Conservation (phyloP, 2,888 invertebrate genomes). For the Linnaemya vulpina region DNA sequence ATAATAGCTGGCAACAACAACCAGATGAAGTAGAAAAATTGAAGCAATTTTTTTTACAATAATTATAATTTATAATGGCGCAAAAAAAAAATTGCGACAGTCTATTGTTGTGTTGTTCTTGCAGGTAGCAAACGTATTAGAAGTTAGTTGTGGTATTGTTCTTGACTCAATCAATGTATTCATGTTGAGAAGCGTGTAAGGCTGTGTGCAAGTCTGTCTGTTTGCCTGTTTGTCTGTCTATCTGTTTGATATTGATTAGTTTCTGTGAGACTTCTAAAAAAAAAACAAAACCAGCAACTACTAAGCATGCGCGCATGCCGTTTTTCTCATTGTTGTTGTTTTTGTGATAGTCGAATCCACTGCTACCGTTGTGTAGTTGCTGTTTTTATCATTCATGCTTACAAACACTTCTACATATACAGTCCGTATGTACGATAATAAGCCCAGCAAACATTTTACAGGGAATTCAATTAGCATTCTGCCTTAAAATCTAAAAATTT, state of each 20-base stretch:
- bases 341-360: not conserved
- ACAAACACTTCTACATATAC: not conserved
- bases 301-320: conserved; percentile 68
- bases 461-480: no score
- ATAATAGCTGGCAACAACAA: conserved; percentile 43
- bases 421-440: not conserved
- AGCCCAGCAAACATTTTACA: no score
- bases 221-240: not conserved
- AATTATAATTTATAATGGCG: conserved; percentile 66
- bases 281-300: conserved; percentile 56
- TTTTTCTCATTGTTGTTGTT: conserved; percentile 9
- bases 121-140: conserved; percentile 12
- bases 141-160: conserved; percentile 28
- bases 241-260: conserved; percentile 59
- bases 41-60: conserved; percentile 56
- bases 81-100: conserved; percentile 67
- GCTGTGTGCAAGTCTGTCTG: not conserved
- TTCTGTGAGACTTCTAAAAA: conserved; percentile 66
- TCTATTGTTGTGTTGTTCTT: conserved; percentile 35
- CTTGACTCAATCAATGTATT: conserved; percentile 34
- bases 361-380: not conserved
- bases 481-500: no score
- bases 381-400: not conserved
- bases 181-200: conserved; percentile 28
- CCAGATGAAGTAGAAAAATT: conserved; percentile 49